Evolutionary conservation across 2,888 invertebrate genomes (phyloP).

Genomic region (Cylindroiulus punctatus): DNA sequence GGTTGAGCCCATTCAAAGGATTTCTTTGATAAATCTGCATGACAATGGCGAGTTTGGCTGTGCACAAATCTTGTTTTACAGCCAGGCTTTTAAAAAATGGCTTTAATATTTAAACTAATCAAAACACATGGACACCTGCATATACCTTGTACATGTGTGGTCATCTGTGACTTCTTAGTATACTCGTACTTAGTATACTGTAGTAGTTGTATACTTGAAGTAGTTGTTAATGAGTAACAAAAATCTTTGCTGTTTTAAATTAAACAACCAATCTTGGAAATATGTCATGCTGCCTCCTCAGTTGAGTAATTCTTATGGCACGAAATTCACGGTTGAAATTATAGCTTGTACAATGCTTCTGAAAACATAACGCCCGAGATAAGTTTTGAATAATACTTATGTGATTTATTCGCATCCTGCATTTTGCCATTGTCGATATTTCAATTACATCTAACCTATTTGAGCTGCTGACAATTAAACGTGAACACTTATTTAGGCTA

Average conservation of each 20-base stretch:
- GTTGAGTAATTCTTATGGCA: not conserved
- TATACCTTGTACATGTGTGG: no score
- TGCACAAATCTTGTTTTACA: not conserved
- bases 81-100: not conserved
- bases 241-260: not conserved
- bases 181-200: no score
- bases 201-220: not conserved
- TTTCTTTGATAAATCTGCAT: not conserved
- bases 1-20: not conserved
- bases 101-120: no score
- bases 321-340: not conserved
- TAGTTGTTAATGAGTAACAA: not conserved
- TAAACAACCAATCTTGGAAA: not conserved
- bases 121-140: no score
- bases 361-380: no score
- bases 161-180: no score
- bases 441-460: not conserved
- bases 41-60: not conserved
- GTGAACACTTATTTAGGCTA: no score
- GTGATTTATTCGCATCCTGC: not conserved
- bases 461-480: no score
- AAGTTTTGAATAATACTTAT: not conserved
- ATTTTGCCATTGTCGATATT: not conserved
- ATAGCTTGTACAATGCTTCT: not conserved
- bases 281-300: not conserved